These are phyloP conservation scores for Lampris megalopsis DNA, from an alignment of 2,113 vertebrate species.

Conservation along the genomic window DNA sequence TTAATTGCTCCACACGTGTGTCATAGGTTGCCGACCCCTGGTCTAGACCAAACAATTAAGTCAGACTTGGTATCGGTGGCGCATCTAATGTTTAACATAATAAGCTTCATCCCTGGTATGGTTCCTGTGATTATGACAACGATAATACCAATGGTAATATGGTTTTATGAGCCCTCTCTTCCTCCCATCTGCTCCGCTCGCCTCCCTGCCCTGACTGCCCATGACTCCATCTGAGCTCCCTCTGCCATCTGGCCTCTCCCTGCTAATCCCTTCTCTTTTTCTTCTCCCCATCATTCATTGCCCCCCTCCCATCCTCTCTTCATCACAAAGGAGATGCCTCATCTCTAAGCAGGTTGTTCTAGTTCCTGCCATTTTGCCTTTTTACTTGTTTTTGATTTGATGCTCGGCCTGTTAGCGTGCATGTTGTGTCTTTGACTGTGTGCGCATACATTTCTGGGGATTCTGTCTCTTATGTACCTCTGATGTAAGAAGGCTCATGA, in stretches of 20 bases:
- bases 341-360: slow-evolving; percentile 9
- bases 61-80: no score
- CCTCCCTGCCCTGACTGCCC: slow-evolving; percentile 56
- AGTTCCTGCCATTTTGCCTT: slow-evolving; percentile 1
- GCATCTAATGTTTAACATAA: slow-evolving; percentile 49
- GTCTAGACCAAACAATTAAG: slow-evolving; percentile 46
- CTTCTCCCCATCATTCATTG: slow-evolving; percentile 29
- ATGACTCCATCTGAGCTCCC: slow-evolving; percentile 62
- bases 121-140: slow-evolving; percentile 70
- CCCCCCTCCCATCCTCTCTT: background rate
- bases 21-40: background rate
- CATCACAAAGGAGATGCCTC: background rate
- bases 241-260: slow-evolving; percentile 72
- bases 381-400: background rate
- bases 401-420: background rate
- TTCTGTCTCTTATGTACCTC: background rate
- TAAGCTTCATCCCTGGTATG: slow-evolving; percentile 65
- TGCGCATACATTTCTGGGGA: background rate
- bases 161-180: slow-evolving; percentile 79
- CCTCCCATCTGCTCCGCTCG: slow-evolving; percentile 73
- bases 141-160: slow-evolving; percentile 74
- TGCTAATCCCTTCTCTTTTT: slow-evolving; percentile 56
- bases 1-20: no score
- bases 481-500: background rate
- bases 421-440: background rate